Evolutionary conservation across 2,888 invertebrate genomes (phyloP).

Genomic region (Tribolium freemani): DNA sequence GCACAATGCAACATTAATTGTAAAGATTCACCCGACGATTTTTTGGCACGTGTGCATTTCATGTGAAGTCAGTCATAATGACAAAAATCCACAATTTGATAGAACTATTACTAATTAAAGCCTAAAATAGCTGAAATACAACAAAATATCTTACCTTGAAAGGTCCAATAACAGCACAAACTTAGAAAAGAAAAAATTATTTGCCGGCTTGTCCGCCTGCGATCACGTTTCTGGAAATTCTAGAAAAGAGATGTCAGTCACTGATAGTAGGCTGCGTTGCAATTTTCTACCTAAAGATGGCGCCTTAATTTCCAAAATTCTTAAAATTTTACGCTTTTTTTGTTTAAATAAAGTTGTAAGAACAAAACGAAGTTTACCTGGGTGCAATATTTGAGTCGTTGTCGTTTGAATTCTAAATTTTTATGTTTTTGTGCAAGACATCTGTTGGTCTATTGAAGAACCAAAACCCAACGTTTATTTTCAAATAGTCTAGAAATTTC

Average conservation of each 20-base stretch:
- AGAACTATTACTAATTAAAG: neutral
- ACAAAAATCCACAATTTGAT: neutral
- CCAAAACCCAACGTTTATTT: too few relatives aligned
- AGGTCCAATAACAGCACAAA: conserved; percentile 10
- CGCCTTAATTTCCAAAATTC: neutral
- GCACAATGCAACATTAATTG: neutral
- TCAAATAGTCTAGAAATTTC: too few relatives aligned
- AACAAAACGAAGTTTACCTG: neutral
- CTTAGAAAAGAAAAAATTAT: conserved; percentile 6
- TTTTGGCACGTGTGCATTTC: neutral
- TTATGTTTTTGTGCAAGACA: too few relatives aligned
- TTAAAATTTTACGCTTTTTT: neutral
- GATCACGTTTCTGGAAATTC: conserved; percentile 38
- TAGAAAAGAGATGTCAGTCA: conserved; percentile 6
- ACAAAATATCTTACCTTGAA: conserved; percentile 16
- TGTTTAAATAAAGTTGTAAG: neutral
- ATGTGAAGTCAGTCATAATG: neutral
- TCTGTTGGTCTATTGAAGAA: too few relatives aligned
- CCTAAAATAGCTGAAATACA: neutral
- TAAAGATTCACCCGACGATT: neutral
- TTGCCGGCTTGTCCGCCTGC: conserved; percentile 22
- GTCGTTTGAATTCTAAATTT: too few relatives aligned
- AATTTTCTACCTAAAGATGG: neutral
- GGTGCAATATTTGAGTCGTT: too few relatives aligned
- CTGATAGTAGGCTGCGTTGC: neutral